Base-by-base conservation (phyloP, 2,888 invertebrate species). In the Drosophila kuntzei region DNA sequence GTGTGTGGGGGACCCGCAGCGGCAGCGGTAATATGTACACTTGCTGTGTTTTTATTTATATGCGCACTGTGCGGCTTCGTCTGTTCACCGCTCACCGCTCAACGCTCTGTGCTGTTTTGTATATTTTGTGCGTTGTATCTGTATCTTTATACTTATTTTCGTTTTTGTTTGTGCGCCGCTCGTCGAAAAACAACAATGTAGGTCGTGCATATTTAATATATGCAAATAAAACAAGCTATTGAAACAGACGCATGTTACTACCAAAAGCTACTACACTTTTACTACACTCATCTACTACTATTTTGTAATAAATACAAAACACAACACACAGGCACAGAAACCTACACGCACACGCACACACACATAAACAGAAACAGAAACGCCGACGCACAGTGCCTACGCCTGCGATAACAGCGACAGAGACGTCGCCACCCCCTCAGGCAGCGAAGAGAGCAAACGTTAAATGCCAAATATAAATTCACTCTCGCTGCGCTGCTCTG, bases 201-300 rank as follows among this genome's bases (percentile, higher is more conserved):
- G 83, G 83, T 84, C 83, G 83, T 82, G 88, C 80, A 88, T 87
- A 84, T 88, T 85, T 60, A 88, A 70, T 82, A 83, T 79, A 88
- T 86, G 80, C 80, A 84, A 88, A 88, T 86, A 85, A 76, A 70
- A 70, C 49, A 68, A 66, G 46, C 32, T 59, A 66, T 68, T 63
- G 36, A 82, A 79, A 66, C 69, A 71, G 62, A 62, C 71, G 49
- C 59, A 61, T 57, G 53, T 47, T 54, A 60, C 72, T 60, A 60
- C 64, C 36, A 55, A 68, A 74, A 51, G 20, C 43, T 63, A 65
- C 75, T 74, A 55, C 73, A 25, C 43, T 74, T 73, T 76, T 51
- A 12, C 20, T 22, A 22, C 22, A 22, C 11, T 12, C 59, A 29
- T 54, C 66, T 83, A 68, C 76, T 78, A 79, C 70, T 75, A 68